Conservation (phyloP, 2,797 vertebrate species). For the Cirrhinus mrigala region DNA sequence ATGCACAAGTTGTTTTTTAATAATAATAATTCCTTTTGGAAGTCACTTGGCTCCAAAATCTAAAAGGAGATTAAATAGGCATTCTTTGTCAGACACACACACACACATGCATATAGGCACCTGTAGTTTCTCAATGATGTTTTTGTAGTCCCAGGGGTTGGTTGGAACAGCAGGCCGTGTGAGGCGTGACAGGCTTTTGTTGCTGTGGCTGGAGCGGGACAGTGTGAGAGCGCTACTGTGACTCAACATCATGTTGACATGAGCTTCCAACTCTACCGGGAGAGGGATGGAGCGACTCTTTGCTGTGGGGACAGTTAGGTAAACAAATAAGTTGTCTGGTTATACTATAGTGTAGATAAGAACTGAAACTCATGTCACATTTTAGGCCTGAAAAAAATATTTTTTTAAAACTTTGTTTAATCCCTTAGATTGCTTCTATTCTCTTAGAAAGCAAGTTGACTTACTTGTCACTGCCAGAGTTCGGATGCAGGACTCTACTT, state of each 20-base stretch:
- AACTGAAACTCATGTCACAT: neutral
- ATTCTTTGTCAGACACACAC: neutral
- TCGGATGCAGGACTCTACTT: slow-evolving; percentile 92
- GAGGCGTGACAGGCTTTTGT: slow-evolving; percentile 81
- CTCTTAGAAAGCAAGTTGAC: slow-evolving; percentile 21
- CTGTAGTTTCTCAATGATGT: slow-evolving; percentile 98
- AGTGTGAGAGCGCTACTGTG: slow-evolving; percentile 76
- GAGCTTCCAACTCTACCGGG: slow-evolving; percentile 90
- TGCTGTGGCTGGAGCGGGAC: slow-evolving; percentile 83
- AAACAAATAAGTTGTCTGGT: neutral
- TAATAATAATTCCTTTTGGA: too few relatives aligned
- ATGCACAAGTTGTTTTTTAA: neutral
- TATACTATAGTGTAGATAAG: neutral
- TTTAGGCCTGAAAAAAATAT: neutral
- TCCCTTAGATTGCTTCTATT: neutral
- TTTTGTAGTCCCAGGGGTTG: slow-evolving; percentile 98
- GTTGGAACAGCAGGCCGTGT: slow-evolving; percentile 75
- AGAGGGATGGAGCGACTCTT: slow-evolving; percentile 89
- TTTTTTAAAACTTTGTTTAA: neutral
- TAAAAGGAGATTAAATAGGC: neutral
- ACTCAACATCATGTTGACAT: slow-evolving; percentile 86
- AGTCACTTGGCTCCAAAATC: neutral
- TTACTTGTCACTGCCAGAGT: slow-evolving; percentile 89
- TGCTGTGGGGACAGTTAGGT: slow-evolving; percentile 71
- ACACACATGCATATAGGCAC: slow-evolving; percentile 66